Conservation (phyloP, 2,888 invertebrate species). For the Polydesmus complanatus region DNA sequence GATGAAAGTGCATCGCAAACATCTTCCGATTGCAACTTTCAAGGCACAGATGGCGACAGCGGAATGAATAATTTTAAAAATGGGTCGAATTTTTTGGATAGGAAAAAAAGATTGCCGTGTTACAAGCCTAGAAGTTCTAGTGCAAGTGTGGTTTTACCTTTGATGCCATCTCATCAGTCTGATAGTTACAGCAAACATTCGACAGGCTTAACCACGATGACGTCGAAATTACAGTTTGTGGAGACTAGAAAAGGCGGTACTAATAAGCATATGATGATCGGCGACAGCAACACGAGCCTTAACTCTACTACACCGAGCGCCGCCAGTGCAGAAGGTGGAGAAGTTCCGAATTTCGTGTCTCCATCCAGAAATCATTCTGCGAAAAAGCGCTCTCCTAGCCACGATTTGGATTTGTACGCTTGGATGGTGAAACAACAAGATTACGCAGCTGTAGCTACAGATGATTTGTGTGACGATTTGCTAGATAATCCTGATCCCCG, state of each 20-base stretch:
- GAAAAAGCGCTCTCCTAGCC: slow-evolving; percentile 16
- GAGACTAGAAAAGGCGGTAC: neutral
- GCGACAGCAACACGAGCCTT: slow-evolving; percentile 30
- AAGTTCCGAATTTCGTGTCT: slow-evolving; percentile 21
- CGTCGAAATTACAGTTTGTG: neutral
- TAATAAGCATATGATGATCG: slow-evolving; percentile 6
- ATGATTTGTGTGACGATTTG: neutral
- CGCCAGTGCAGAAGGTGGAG: slow-evolving; percentile 21
- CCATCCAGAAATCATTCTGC: slow-evolving; percentile 21
- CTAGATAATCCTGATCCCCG: slow-evolving; percentile 1
- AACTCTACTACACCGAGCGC: slow-evolving; percentile 28
- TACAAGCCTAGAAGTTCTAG: slow-evolving; percentile 52
- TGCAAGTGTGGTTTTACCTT: slow-evolving; percentile 60
- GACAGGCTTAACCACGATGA: neutral
- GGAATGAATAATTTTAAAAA: no score
- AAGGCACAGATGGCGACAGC: slow-evolving; percentile 19
- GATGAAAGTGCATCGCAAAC: neutral
- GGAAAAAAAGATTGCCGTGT: slow-evolving; percentile 25
- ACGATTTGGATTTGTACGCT: slow-evolving; percentile 65
- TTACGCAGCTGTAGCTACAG: slow-evolving; percentile 30
- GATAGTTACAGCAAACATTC: slow-evolving; percentile 4
- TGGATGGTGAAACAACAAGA: slow-evolving; percentile 92
- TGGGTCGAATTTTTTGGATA: slow-evolving; percentile 15
- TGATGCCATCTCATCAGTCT: slow-evolving; percentile 36
- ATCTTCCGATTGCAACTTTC: neutral